Evolutionary conservation across 1,140 invertebrate species (phyloP).

Genomic region (Brachystomella parvula): DNA sequence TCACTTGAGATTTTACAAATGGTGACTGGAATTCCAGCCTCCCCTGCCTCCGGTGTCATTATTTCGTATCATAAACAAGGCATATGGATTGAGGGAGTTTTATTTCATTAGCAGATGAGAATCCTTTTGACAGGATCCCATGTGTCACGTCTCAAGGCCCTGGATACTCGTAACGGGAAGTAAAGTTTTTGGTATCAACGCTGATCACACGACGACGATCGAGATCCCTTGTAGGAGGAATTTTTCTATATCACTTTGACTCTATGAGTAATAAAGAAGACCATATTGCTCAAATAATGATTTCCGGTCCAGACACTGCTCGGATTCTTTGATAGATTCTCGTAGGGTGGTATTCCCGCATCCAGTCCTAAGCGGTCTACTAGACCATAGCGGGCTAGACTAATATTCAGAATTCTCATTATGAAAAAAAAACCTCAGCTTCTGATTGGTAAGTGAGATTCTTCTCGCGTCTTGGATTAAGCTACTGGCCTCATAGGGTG

Average conservation of each 20-base stretch:
- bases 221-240: too few relatives aligned
- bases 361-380: too few relatives aligned
- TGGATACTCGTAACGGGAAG: too few relatives aligned
- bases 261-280: constrained; percentile 34
- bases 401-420: too few relatives aligned
- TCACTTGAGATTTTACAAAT: neutral
- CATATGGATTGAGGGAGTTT: neutral
- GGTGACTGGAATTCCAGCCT: neutral
- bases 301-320: constrained; percentile 39
- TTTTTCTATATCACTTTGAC: too few relatives aligned
- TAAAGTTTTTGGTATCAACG: too few relatives aligned
- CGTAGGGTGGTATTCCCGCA: neutral
- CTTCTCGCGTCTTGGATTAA: constrained; percentile 28
- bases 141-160: neutral
- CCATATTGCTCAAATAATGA: constrained; percentile 40
- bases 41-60: constrained; percentile 10
- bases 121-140: neutral
- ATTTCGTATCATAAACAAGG: neutral
- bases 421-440: too few relatives aligned
- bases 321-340: constrained; percentile 38
- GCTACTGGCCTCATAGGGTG: constrained; percentile 36
- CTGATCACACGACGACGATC: too few relatives aligned
- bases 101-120: neutral
- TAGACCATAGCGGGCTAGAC: too few relatives aligned
- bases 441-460: too few relatives aligned